Conservation (phyloP, 2,797 vertebrate species). For the Rachycentron canadum region DNA sequence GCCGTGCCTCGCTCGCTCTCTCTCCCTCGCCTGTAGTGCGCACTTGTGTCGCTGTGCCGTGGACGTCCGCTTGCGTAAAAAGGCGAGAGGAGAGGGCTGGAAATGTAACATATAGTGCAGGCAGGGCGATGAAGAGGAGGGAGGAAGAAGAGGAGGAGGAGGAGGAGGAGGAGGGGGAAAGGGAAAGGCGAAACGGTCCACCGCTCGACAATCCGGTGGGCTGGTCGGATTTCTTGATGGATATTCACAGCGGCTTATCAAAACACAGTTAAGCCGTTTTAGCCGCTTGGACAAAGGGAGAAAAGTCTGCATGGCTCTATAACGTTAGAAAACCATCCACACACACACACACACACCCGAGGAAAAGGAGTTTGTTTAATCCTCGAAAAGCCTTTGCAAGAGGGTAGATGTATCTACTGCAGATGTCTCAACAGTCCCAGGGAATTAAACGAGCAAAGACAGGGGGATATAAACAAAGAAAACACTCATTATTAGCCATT, state of each 20-base stretch:
- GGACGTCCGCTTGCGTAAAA: slow-evolving; percentile 73
- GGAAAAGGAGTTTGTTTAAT: slow-evolving; percentile 49
- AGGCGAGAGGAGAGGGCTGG: slow-evolving; percentile 64
- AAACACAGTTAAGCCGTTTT: slow-evolving; percentile 68
- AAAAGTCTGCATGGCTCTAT: slow-evolving; percentile 49
- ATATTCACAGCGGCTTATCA: slow-evolving; percentile 79
- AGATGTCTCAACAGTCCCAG: slow-evolving; percentile 15
- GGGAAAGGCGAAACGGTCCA: slow-evolving; percentile 32
- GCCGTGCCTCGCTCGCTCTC: slow-evolving; percentile 16
- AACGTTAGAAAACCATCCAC: slow-evolving; percentile 28
- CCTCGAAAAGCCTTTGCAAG: slow-evolving; percentile 37
- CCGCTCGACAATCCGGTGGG: slow-evolving; percentile 71
- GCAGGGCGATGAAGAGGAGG: slow-evolving; percentile 28
- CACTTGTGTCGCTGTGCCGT: slow-evolving; percentile 68
- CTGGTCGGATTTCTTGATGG: slow-evolving; percentile 75
- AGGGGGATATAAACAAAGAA: neutral
- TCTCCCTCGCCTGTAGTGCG: slow-evolving; percentile 50
- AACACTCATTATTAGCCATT: neutral
- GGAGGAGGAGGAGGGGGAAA: neutral
- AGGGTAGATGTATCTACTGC: slow-evolving; percentile 18
- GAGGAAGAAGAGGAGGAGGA: neutral
- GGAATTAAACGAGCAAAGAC: neutral
- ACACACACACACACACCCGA: too few species aligned
- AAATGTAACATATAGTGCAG: slow-evolving; percentile 69
- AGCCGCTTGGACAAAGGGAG: slow-evolving; percentile 54